A percentile compares a stretch with the other conserved stretches of the same genome.
Conservation (phyloP, 30 jellyfish, hydroid and myxozoan genomes). For the Clytia hemisphaerica region DNA sequence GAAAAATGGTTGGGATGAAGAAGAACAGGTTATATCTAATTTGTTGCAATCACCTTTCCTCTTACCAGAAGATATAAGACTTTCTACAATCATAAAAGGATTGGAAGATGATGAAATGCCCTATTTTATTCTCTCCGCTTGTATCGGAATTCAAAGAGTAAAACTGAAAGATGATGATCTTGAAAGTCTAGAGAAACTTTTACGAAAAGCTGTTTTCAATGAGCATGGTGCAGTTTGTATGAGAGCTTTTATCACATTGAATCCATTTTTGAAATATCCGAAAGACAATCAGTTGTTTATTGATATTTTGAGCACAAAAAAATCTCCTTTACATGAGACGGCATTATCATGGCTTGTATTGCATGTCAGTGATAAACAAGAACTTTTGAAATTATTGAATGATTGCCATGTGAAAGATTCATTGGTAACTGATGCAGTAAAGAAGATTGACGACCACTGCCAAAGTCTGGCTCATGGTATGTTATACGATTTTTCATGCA, state of each 20-base stretch:
- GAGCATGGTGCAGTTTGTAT: constrained; percentile 69
- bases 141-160: constrained; percentile 62
- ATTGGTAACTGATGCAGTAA: constrained; percentile 25
- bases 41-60: constrained; percentile 56
- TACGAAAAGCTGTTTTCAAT: constrained; percentile 56
- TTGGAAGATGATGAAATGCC: constrained; percentile 56
- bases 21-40: constrained; percentile 81
- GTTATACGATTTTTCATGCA: neutral
- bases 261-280: constrained; percentile 49
- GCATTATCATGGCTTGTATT: constrained; percentile 61
- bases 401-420: constrained; percentile 27
- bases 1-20: constrained; percentile 81
- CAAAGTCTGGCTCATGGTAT: constrained; percentile 33
- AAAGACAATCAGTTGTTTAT: constrained; percentile 32
- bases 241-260: constrained; percentile 69
- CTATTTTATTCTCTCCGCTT: constrained; percentile 64
- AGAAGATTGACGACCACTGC: constrained; percentile 36
- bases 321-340: constrained; percentile 56
- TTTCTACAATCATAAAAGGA: constrained; percentile 48
- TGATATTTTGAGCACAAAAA: constrained; percentile 42
- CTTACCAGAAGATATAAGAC: constrained; percentile 76
- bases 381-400: constrained; percentile 15
- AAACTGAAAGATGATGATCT: constrained; percentile 16
- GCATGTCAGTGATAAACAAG: constrained; percentile 37
- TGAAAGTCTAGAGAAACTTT: neutral